Percentiles rank a stretch among this genome's conserved stretches.
Conservation (phyloP, 2,888 invertebrate species). For the Lasioglossum villosulum region DNA sequence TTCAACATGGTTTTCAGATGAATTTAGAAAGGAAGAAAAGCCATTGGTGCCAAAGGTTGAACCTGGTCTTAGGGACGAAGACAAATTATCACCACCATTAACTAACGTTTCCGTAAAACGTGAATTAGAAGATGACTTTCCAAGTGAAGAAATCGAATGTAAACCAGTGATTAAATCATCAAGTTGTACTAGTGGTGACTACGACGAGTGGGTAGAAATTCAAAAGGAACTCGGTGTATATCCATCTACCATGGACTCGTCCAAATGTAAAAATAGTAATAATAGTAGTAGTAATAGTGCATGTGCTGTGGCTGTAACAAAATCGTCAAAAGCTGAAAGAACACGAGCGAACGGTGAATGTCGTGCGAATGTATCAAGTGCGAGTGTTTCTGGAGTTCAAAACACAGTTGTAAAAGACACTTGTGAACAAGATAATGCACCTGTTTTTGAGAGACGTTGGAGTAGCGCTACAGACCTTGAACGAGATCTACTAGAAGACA, state of each 20-base stretch:
- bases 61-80: conserved; percentile 76
- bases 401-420: conserved; percentile 68
- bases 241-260: conserved; percentile 75
- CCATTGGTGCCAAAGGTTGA: conserved; percentile 82
- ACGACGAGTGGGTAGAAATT: conserved; percentile 89
- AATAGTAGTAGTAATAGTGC: conserved; percentile 66
- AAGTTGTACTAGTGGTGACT: conserved; percentile 84
- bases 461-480: conserved; percentile 81
- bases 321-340: conserved; percentile 76
- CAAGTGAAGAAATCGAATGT: conserved; percentile 78
- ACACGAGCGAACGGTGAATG: conserved; percentile 82
- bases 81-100: conserved; percentile 71
- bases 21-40: conserved; percentile 82
- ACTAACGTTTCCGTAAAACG: conserved; percentile 80
- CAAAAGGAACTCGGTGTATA: conserved; percentile 88
- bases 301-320: conserved; percentile 61
- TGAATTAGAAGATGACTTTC: conserved; percentile 81
- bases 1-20: conserved; percentile 73
- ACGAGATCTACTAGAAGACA: conserved; percentile 81
- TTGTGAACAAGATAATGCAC: conserved; percentile 70
- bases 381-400: conserved; percentile 67
- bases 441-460: conserved; percentile 75
- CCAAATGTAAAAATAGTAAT: conserved; percentile 76
- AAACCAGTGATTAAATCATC: conserved; percentile 78
- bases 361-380: conserved; percentile 63